Evolutionary conservation across 2,113 vertebrate species (phyloP), one percentile per base, ranked within the genome.

Genomic region (Pseudopodoces humilis): DNA sequence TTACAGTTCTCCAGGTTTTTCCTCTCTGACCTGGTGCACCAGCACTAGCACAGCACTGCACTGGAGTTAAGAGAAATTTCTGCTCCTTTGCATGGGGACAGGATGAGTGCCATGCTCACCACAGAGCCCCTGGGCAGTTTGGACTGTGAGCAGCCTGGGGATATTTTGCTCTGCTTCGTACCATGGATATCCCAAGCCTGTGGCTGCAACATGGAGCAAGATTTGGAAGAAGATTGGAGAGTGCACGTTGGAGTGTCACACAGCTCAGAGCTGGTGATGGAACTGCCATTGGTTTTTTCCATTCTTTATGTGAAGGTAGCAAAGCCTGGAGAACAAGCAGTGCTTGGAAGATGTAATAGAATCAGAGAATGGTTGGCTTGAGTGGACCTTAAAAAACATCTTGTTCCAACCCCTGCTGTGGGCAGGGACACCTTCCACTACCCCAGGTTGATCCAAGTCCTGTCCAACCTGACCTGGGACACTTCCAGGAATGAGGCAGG

Each of bases 401-500:
- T 25, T 12, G 14, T 53, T 53, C 39, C 7, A 25, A 8, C 12
- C 6, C 28, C 9, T 18, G n/a, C n/a, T 39, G 28, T 20, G 15
- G 27, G 13, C 53, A 60, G 21, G 20, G 69, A 60, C n/a, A 46
- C 3, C 1, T 62, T 25, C 9, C 47, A 41, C 24, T 7, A 2
- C 0, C 12, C 30, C 78, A 55, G 46, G 21, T 1, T 53, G 20
- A 9, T 75, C 62, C 46, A 35, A 68, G 28, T 8, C 13, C 8
- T 0, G 0, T 6, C 60, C 31, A 28, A 0, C 23, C 37, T 24
- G 4, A 19, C 28, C 15, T 46, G 28, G 52, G 16, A 3, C 27
- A 21, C 10, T 67, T 20, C 27, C 37, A 74, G 37, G 13, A 37
- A 59, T 52, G 27, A 15, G 3, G 22, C 33, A 88, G 33, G 27